phyloP scores from a whole-genome alignment of 2,797 vertebrate species.

The Nannoperca australis region DNA sequence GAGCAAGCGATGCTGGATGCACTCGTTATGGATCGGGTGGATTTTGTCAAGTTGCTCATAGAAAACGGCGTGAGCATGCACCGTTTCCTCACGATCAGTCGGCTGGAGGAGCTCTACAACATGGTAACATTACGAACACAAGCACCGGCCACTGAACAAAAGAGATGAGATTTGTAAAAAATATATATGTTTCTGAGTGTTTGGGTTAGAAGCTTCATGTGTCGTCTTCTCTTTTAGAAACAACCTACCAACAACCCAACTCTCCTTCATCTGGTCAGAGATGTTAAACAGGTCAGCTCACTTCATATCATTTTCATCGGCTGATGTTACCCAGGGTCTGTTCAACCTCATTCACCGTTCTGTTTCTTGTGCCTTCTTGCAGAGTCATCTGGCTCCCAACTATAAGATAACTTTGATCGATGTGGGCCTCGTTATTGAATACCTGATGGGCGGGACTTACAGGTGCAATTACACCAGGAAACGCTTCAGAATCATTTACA shows the following conservation, averaged over 20 bases:
- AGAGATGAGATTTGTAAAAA: background rate
- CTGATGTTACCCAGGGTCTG: background rate
- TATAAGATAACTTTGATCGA: conserved; percentile 99
- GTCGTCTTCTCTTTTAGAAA: conserved; percentile 86
- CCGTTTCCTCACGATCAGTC: conserved; percentile 96
- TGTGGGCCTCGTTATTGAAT: conserved; percentile 96
- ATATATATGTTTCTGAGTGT: background rate
- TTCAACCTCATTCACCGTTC: background rate
- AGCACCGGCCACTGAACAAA: background rate
- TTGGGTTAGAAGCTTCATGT: background rate
- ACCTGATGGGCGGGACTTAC: conserved; percentile 98
- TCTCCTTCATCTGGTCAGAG: conserved; percentile 94
- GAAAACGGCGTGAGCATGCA: conserved; percentile 99
- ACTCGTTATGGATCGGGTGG: conserved; percentile 97
- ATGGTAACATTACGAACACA: conserved; percentile 84
- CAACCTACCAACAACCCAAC: conserved; percentile 95
- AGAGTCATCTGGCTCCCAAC: conserved; percentile 98
- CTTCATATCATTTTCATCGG: background rate
- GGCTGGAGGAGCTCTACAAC: conserved; percentile 98
- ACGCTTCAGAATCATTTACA: conserved; percentile 97
- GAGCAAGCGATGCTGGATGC: conserved; percentile 99
- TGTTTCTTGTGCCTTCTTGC: conserved; percentile 21
- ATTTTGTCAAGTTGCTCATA: conserved; percentile 98
- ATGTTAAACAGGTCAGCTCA: conserved; percentile 91
- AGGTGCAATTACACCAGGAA: conserved; percentile 98